Conservation (phyloP, 2,797 vertebrate genomes). For the Dipus sagitta region DNA sequence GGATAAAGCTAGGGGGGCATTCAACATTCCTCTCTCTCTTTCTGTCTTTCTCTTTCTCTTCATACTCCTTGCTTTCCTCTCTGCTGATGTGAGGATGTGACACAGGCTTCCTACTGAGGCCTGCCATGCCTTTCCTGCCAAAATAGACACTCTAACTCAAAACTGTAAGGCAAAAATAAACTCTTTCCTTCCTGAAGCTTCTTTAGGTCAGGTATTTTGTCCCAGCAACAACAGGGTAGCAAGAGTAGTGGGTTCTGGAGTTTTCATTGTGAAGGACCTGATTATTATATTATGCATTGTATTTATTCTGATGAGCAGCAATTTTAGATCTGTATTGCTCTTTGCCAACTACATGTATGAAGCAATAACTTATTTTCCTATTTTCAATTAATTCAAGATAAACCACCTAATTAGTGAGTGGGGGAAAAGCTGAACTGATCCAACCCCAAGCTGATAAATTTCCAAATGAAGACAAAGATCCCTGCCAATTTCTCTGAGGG, state of each 20-base stretch:
- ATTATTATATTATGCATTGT: too few species aligned
- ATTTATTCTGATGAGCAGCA: neutral
- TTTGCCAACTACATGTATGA: constrained; percentile 1
- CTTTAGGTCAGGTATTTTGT: too few species aligned
- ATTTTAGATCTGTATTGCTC: neutral
- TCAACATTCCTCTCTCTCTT: too few species aligned
- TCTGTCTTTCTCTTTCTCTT: too few species aligned
- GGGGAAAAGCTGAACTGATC: neutral
- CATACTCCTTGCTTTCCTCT: too few species aligned
- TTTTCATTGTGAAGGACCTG: neutral
- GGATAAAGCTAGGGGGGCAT: too few species aligned
- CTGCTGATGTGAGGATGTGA: neutral
- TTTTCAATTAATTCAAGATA: constrained; percentile 46
- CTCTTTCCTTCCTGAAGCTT: too few species aligned
- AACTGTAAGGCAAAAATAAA: neutral
- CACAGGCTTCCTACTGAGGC: too few species aligned
- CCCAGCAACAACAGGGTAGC: too few species aligned
- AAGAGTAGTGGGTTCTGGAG: neutral
- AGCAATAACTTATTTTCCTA: constrained; percentile 22
- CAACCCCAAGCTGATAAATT: neutral
- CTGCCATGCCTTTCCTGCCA: too few species aligned
- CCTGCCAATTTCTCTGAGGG: neutral
- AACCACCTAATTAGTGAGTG: neutral
- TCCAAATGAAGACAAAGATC: constrained; percentile 6
- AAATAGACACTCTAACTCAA: neutral